Conservation (phyloP, 2,113 vertebrate species). For the Salvelinus alpinus region DNA sequence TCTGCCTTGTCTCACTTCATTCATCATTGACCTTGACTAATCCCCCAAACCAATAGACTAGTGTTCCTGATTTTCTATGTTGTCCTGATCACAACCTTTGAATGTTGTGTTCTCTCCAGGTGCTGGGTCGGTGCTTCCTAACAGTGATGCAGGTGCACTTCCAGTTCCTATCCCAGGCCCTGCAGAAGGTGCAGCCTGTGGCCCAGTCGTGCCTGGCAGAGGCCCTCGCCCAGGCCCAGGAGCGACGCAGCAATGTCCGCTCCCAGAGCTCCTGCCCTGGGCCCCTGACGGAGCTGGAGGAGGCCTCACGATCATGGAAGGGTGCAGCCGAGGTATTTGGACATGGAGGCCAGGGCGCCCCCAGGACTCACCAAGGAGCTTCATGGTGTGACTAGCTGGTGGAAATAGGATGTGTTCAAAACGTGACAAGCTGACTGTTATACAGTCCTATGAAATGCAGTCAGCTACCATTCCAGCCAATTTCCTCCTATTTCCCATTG, state of each 20-base stretch:
- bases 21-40: no score
- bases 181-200: conserved; percentile 97
- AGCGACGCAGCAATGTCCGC: conserved; percentile 77
- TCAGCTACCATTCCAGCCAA: conserved; percentile 42
- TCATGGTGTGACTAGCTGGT: conserved; percentile 19
- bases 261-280: conserved; percentile 71
- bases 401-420: conserved; percentile 32
- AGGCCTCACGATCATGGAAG: conserved; percentile 91
- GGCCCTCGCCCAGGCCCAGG: conserved; percentile 85
- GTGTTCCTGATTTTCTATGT: not conserved
- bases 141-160: conserved; percentile 99
- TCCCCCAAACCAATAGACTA: no score
- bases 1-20: no score
- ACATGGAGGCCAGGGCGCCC: not conserved
- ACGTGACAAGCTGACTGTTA: conserved; percentile 42
- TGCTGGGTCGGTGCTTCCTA: conserved; percentile 94
- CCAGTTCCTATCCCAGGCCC: conserved; percentile 95
- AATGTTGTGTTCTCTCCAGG: conserved; percentile 68
- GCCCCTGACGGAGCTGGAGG: conserved; percentile 85
- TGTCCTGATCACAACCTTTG: not conserved
- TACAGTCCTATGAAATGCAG: conserved; percentile 46
- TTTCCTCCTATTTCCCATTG: conserved; percentile 52
- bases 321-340: conserved; percentile 88
- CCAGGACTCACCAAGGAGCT: conserved; percentile 18
- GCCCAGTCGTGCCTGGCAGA: conserved; percentile 94